A percentile compares a stretch with the other conserved stretches of the same genome.
Conservation (phyloP, 2,888 invertebrate genomes). For the Zhuqinia jingwanae region DNA sequence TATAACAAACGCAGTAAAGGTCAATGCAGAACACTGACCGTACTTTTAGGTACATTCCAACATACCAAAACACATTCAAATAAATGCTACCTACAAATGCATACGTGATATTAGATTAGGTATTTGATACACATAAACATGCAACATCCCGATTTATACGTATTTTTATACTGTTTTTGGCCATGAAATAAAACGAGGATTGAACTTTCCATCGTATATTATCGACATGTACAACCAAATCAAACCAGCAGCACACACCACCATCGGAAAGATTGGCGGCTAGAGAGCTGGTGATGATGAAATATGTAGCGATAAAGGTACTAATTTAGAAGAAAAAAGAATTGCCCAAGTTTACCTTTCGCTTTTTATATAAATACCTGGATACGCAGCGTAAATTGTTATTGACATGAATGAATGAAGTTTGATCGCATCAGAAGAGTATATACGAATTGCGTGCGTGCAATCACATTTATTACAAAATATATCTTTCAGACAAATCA, state of each 20-base stretch:
- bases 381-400: constrained; percentile 5
- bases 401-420: background rate
- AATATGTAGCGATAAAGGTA: too few species aligned
- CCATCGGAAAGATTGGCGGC: background rate
- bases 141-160: constrained; percentile 40
- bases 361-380: background rate
- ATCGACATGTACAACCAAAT: too few species aligned
- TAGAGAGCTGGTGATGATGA: background rate
- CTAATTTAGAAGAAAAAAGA: background rate
- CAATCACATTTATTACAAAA: background rate
- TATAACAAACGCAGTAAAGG: background rate
- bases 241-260: too few species aligned
- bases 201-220: constrained; percentile 18
- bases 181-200: constrained; percentile 1
- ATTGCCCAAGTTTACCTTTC: background rate
- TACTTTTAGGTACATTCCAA: background rate
- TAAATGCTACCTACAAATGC: too few species aligned
- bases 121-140: background rate
- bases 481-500: constrained; percentile 26
- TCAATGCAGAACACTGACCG: constrained; percentile 22
- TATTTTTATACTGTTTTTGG: background rate
- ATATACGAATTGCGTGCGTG: background rate
- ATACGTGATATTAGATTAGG: background rate
- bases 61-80: background rate
- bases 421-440: background rate